A percentile compares a stretch with the other conserved stretches of the same genome.
These are phyloP conservation scores for Ciconia boyciana DNA, from an alignment of 2,113 vertebrate species.

Conservation along the genomic window DNA sequence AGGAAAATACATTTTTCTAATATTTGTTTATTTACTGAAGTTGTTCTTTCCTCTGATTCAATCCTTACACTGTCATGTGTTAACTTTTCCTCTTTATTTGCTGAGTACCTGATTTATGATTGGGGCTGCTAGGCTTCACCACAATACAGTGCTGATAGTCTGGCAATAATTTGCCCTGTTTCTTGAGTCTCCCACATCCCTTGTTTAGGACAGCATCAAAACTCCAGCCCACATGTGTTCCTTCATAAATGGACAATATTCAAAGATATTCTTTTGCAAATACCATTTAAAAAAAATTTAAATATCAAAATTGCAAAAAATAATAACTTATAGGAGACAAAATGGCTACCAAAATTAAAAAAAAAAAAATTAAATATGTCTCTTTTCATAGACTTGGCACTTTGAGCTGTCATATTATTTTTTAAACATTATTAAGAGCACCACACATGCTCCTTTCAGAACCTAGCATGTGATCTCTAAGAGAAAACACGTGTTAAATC, in stretches of 20 bases:
- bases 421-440: neutral
- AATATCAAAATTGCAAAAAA: neutral
- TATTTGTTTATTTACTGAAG: conserved; percentile 1
- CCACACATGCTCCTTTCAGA: neutral
- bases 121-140: neutral
- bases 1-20: neutral
- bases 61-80: neutral
- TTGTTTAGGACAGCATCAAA: neutral
- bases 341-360: neutral
- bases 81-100: neutral
- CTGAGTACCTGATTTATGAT: neutral
- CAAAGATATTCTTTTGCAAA: neutral
- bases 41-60: neutral
- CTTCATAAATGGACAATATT: neutral
- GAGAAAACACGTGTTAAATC: neutral
- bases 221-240: neutral
- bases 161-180: neutral
- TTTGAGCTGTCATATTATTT: neutral
- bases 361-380: neutral
- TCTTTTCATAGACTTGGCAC: neutral
- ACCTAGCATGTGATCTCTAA: neutral
- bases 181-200: neutral
- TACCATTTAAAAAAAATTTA: neutral
- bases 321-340: neutral
- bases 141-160: neutral